Percentiles rank a stretch among this genome's conserved stretches.
These are phyloP conservation scores for Serripes groenlandicus DNA, from an alignment of 2,888 invertebrate species.

Conservation along the genomic window DNA sequence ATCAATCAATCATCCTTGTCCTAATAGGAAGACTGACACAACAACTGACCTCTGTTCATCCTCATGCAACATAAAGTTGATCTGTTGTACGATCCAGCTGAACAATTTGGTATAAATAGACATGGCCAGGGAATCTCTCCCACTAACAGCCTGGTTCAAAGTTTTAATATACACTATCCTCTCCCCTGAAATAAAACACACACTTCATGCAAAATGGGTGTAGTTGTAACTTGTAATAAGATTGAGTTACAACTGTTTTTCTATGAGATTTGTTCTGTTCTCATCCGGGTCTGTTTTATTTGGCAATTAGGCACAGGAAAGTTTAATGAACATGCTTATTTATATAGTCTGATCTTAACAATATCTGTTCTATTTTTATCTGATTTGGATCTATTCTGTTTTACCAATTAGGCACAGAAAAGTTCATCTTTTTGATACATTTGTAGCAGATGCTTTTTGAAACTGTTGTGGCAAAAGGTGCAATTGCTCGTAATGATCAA, in stretches of 20 bases:
- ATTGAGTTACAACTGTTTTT: too few species aligned
- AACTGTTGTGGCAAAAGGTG: not conserved
- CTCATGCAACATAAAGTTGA: slow-evolving; percentile 78
- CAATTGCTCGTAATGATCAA: not conserved
- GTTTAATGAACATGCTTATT: too few species aligned
- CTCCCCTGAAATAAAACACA: slow-evolving; percentile 70
- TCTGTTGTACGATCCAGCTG: slow-evolving; percentile 83
- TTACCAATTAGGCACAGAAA: too few species aligned
- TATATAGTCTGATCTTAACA: too few species aligned
- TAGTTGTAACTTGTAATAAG: too few species aligned
- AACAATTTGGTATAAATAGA: slow-evolving; percentile 82
- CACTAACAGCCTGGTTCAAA: slow-evolving; percentile 79
- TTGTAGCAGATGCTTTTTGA: not conserved
- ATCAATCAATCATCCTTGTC: too few species aligned
- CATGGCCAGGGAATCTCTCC: slow-evolving; percentile 83
- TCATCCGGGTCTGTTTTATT: too few species aligned
- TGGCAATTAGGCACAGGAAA: too few species aligned
- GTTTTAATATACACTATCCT: slow-evolving; percentile 77
- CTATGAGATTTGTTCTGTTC: too few species aligned
- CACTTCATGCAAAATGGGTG: too few species aligned
- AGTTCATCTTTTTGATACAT: not conserved
- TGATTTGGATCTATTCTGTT: too few species aligned
- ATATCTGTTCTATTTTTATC: too few species aligned
- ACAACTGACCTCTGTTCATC: slow-evolving; percentile 69
- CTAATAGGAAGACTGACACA: not conserved